Evolutionary conservation across 92 coral and sea anemone genomes (phyloP).

Genomic region (Pocillopora grandis): DNA sequence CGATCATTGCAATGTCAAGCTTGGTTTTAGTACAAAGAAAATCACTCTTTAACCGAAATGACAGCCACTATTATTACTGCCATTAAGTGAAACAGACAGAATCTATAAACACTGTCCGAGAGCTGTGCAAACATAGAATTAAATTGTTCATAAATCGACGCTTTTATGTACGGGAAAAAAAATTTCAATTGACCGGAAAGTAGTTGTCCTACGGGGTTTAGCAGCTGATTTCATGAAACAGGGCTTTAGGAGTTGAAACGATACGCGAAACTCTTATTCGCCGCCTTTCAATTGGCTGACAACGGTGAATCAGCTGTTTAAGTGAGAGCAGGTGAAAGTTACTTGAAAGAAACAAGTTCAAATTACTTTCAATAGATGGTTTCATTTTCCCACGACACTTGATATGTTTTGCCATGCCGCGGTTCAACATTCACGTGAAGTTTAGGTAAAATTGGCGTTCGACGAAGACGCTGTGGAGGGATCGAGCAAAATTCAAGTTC

Average conservation of each 20-base stretch:
- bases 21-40: not conserved
- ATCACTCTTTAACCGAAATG: not conserved
- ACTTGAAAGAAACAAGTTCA: not conserved
- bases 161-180: not conserved
- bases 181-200: not conserved
- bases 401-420: not conserved
- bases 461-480: not conserved
- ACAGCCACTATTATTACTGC: not conserved
- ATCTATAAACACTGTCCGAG: not conserved
- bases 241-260: constrained; percentile 4
- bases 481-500: not conserved
- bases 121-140: not conserved
- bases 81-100: not conserved
- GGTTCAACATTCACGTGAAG: not conserved
- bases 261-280: not conserved
- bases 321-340: constrained; percentile 18
- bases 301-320: constrained; percentile 21
- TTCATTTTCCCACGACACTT: not conserved
- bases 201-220: not conserved
- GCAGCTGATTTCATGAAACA: not conserved
- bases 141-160: not conserved
- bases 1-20: too few species aligned
- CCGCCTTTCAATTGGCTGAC: constrained; percentile 13
- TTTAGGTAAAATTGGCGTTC: not conserved
- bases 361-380: not conserved